Conservation (phyloP, 2,113 vertebrate species). For the Opisthocomus hoazin region DNA sequence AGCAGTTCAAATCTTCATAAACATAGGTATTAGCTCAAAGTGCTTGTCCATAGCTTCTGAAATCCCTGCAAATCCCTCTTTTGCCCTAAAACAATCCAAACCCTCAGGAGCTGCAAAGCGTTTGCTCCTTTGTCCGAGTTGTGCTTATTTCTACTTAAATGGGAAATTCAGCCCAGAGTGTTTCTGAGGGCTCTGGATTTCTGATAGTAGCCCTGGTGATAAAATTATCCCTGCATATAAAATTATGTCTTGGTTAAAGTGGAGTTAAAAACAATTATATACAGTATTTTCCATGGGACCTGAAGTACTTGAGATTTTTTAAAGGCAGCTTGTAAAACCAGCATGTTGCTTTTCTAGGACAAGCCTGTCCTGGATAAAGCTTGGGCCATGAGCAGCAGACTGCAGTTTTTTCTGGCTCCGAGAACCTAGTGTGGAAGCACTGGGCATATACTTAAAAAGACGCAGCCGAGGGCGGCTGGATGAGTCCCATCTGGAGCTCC, state of each 20-base stretch:
- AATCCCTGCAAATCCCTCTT: neutral
- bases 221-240: neutral
- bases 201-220: neutral
- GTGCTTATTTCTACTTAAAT: neutral
- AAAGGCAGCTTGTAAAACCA: neutral
- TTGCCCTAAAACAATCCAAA: neutral
- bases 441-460: neutral
- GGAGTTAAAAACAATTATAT: neutral
- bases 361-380: neutral
- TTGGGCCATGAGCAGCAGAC: neutral
- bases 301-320: neutral
- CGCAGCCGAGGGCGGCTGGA: neutral
- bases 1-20: neutral
- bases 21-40: neutral
- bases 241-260: neutral
- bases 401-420: neutral
- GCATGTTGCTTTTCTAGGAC: neutral
- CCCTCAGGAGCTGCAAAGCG: neutral
- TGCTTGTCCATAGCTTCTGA: neutral
- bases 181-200: neutral
- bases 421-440: neutral
- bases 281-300: rapidly evolving
- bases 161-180: neutral
- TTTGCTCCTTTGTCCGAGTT: neutral
- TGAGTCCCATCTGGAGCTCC: constrained; percentile 36